These are phyloP conservation scores for Hemiscyllium ocellatum DNA, from an alignment of 2,113 vertebrate species.

Conservation along the genomic window DNA sequence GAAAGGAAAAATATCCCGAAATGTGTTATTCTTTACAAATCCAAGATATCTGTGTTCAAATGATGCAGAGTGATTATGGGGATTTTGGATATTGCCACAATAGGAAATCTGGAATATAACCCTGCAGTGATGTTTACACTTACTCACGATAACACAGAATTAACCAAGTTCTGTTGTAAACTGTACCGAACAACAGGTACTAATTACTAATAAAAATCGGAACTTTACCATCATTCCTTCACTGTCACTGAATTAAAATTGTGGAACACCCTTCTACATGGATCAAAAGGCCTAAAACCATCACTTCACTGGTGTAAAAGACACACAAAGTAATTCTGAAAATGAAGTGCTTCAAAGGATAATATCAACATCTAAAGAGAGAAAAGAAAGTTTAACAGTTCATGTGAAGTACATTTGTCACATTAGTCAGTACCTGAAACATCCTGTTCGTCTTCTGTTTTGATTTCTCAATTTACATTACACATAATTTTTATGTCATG, in stretches of 20 bases:
- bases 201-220: neutral
- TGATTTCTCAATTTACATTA: neutral
- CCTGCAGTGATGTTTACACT: neutral
- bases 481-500: neutral
- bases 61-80: neutral
- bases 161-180: neutral
- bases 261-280: neutral
- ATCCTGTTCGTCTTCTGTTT: neutral
- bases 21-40: neutral
- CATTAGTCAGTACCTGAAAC: neutral
- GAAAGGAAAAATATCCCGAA: neutral
- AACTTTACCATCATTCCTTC: too few relatives aligned
- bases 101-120: neutral
- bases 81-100: neutral
- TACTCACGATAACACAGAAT: neutral
- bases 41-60: neutral
- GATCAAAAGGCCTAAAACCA: neutral
- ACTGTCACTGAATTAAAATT: too few relatives aligned
- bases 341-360: neutral
- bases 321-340: neutral
- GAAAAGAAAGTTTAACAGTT: neutral
- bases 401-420: neutral
- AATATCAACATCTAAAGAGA: neutral
- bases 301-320: neutral
- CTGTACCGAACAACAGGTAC: neutral